phyloP scores from a whole-genome alignment of 2,888 invertebrate species.

The Acronicta psi region DNA sequence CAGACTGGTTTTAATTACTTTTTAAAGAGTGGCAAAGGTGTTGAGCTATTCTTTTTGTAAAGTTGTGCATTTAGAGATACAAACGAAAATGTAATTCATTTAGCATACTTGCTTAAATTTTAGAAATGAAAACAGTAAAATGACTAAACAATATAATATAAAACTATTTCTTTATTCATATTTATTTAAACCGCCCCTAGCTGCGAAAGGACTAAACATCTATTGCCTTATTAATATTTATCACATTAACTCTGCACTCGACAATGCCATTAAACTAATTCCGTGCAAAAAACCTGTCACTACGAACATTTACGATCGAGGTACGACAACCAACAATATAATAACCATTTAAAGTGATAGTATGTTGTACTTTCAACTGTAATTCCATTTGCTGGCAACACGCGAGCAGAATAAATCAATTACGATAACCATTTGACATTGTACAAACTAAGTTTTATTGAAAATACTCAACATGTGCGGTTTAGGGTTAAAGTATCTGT shows the following conservation, averaged over 20 bases:
- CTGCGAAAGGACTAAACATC: not conserved
- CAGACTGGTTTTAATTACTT: slow-evolving; percentile 14
- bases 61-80: not conserved
- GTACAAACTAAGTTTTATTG: slow-evolving; percentile 41
- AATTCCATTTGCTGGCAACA: slow-evolving; percentile 53
- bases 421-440: slow-evolving; percentile 42
- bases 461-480: slow-evolving; percentile 11
- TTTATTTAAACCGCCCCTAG: not conserved
- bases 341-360: slow-evolving; percentile 49
- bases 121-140: too few species aligned
- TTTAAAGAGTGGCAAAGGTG: slow-evolving; percentile 1
- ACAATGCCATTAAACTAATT: slow-evolving; percentile 34
- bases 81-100: not conserved
- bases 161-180: too few species aligned
- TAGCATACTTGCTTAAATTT: too few species aligned
- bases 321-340: slow-evolving; percentile 30
- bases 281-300: slow-evolving; percentile 31
- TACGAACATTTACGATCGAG: slow-evolving; percentile 13
- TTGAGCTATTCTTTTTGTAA: not conserved
- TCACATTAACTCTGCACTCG: slow-evolving; percentile 11
- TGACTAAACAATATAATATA: too few species aligned
- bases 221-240: slow-evolving; percentile 1
- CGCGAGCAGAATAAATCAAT: slow-evolving; percentile 63
- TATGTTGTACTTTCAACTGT: slow-evolving; percentile 47
- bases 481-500: slow-evolving; percentile 9